These are phyloP conservation scores for Rhodinocichla rosea DNA, from an alignment of 2,113 vertebrate species.

Conservation along the genomic window DNA sequence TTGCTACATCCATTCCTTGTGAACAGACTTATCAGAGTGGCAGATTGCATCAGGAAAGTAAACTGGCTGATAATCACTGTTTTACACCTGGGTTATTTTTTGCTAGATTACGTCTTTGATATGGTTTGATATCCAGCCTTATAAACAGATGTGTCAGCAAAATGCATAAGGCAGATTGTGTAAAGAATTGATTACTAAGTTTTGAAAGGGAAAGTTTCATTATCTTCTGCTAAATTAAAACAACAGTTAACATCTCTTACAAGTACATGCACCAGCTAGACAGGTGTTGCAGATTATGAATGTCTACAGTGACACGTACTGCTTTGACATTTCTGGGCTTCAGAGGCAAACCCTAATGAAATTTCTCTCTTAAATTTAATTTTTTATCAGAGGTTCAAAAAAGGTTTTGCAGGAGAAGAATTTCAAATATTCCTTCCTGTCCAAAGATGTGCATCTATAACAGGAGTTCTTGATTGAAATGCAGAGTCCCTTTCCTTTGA, in stretches of 20 bases:
- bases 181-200: constrained; percentile 6
- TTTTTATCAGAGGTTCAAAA: neutral
- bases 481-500: neutral
- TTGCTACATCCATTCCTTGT: neutral
- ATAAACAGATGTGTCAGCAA: constrained; percentile 19
- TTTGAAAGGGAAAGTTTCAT: neutral
- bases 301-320: neutral
- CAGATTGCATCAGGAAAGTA: neutral
- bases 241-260: neutral
- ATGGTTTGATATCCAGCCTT: neutral
- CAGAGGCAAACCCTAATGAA: neutral
- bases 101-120: neutral
- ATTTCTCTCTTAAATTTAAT: neutral
- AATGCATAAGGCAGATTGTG: neutral
- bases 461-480: neutral
- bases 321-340: constrained; percentile 14
- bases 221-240: neutral
- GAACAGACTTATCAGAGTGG: neutral
- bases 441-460: neutral
- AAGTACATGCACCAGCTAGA: neutral
- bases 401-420: neutral
- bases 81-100: constrained; percentile 14
- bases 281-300: neutral
- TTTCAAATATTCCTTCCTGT: neutral
- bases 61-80: neutral